Percentiles rank a stretch among this genome's conserved stretches.
Conservation (phyloP, 1,140 invertebrate genomes). For the Pseudomyrmex sp. region DNA sequence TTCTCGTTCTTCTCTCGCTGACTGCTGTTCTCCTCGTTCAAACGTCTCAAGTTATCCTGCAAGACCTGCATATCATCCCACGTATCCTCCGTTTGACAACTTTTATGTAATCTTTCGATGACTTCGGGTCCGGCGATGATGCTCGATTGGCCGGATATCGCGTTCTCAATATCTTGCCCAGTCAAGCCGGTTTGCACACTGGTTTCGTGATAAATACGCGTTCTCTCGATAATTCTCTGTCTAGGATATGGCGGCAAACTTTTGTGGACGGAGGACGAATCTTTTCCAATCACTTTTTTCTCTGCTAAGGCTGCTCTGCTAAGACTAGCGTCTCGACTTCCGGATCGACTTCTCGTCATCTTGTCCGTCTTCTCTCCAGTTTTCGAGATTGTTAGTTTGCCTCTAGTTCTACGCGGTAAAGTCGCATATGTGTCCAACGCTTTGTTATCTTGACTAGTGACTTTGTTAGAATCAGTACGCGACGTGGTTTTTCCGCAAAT, state of each 20-base stretch:
- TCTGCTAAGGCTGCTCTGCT: conserved; percentile 74
- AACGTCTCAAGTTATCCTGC: conserved; percentile 85
- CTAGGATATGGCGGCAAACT: conserved; percentile 86
- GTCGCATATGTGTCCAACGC: conserved; percentile 91
- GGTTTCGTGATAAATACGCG: conserved; percentile 92
- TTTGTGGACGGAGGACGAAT: conserved; percentile 81
- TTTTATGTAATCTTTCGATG: conserved; percentile 83
- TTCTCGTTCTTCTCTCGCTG: conserved; percentile 80
- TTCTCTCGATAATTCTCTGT: conserved; percentile 84
- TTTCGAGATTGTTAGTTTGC: conserved; percentile 77
- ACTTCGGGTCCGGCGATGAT: conserved; percentile 82
- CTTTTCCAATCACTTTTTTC: conserved; percentile 79
- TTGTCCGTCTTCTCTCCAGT: conserved; percentile 83
- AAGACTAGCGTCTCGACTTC: conserved; percentile 72
- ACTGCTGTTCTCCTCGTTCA: conserved; percentile 66
- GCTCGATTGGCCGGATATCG: conserved; percentile 87
- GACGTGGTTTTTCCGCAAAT: conserved; percentile 64
- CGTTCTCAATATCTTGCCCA: conserved; percentile 89
- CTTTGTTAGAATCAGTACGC: conserved; percentile 76
- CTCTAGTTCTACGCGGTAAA: conserved; percentile 88
- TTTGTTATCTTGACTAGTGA: conserved; percentile 84
- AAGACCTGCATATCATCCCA: conserved; percentile 87
- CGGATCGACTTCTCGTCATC: conserved; percentile 60
- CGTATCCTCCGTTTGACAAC: conserved; percentile 89
- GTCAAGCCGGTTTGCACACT: conserved; percentile 90